Evolutionary conservation across 2,113 vertebrate genomes (phyloP), one percentile per base, ranked within the genome.

Genomic region (Indri indri): DNA sequence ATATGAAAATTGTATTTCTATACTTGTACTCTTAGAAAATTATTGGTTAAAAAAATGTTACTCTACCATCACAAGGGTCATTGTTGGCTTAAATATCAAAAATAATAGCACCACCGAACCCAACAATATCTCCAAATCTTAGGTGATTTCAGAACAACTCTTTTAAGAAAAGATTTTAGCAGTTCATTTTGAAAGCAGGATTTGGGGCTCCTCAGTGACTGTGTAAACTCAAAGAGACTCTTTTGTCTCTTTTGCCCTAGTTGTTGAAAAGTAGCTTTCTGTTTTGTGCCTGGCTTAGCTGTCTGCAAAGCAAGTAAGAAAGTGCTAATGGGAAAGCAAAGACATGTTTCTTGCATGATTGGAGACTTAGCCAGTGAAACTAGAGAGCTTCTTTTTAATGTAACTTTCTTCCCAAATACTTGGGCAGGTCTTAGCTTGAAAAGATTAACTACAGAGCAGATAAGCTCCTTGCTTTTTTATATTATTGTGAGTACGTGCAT

Each of bases 1-100:
- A 5, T 94, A 81, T 88, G 65, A 92, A 92, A 91, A 68, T 68
- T 91, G 52, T 87, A 61, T 87, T 95, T 88, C 65, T 91, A 71
- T 71, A 68, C 54, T n/a, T 89, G 50, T 83, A 13, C 37, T 90
- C 37, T 85, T 90, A 71, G 59, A 85, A 95, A 96, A 90, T 81
- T 47, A 14, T 66, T 94, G 61, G 22, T 91, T 42, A 70, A 91
- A 93, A 71, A 77, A 70, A 47, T 40, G 34, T 87, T 88, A 25
- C 42, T 89, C 13, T 50, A 17, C 40, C 73, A 85, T 66, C 30
- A 63, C 65, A 89, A 82, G 50, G 70, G 25, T 91, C 52, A 59
- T 17, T 27, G 25, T 42, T 73, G 88, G 27, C 80, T 79, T 52
- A 85, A 91, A 37, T 95, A 71, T 90, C 3, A 94, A 93, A 95